Base-by-base conservation (phyloP, 2,888 invertebrate species). In the Drosophila macrospina region DNA sequence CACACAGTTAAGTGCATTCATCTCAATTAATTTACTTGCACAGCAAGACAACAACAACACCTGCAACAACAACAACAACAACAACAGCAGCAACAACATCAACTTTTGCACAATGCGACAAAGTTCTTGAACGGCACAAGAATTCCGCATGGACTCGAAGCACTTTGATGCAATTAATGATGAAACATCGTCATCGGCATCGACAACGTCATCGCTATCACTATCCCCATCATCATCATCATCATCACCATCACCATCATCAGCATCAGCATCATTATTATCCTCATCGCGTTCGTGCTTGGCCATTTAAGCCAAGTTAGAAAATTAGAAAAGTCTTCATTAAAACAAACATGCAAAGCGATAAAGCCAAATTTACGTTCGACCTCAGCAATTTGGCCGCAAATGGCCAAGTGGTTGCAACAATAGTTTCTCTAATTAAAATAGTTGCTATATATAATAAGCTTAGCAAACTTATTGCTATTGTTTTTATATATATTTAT, bases 1-100 rank as follows among this genome's bases (percentile, higher is more conserved):
- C 81, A 61, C 63, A 73, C 72, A 72, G 88, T 67, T 78, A 89
- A 85, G 79, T 87, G 82, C 88, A 84, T 87, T 89, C 89, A 82
- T 86, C 88, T 85, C 86, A 89, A 84, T 84, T 84, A 85, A 89
- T 87, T 84, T 87, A 81, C 72, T 63, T 87, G 67, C 83, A 86
- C 66, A 68, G 51, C 66, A 59, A 52, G 51, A n/a, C 28, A 55
- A 24, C 50, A 70, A 34, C 59, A 67, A 44, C 70, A 48, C 16
- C 59, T 55, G 16, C 52, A 42, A 50, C 45, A 39, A 54, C 32
- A 56, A 55, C 28, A 55, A 52, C 28, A 51, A 30, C 59, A 67
- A 44, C 69, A 51, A 30, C 59, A 67, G 39, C 69, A 48, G 16
- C 52, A 42, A 50, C 50, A 39, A 54, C 20, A 36, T 13, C 42